Evolutionary conservation across 1,140 invertebrate genomes (phyloP).

Genomic region (Medauroidea extradentata): DNA sequence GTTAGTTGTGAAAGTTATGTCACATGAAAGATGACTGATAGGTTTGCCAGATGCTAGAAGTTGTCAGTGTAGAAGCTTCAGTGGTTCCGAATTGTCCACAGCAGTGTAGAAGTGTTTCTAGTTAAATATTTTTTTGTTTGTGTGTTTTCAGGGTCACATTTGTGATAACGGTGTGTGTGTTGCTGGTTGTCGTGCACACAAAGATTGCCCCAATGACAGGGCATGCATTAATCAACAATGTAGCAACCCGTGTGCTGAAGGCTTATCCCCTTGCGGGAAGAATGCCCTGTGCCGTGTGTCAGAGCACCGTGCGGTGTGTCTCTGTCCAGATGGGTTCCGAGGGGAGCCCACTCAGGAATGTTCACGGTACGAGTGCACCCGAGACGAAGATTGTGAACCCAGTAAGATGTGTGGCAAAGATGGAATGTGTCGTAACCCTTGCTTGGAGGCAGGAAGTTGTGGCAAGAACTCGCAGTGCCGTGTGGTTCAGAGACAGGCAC

Average conservation of each 20-base stretch:
- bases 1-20: too few relatives aligned
- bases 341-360: constrained; percentile 72
- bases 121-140: constrained; percentile 13
- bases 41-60: too few relatives aligned
- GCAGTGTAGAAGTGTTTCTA: neutral
- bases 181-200: constrained; percentile 69
- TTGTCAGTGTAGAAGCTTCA: too few relatives aligned
- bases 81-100: too few relatives aligned
- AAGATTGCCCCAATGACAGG: constrained; percentile 73
- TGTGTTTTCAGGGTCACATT: constrained; percentile 49
- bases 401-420: constrained; percentile 70
- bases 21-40: too few relatives aligned
- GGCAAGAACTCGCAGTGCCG: constrained; percentile 82
- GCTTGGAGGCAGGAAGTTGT: constrained; percentile 67
- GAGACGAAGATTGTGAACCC: constrained; percentile 69
- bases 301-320: constrained; percentile 74
- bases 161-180: constrained; percentile 60
- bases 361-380: constrained; percentile 68
- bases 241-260: constrained; percentile 64
- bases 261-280: constrained; percentile 58
- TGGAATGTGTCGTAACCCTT: constrained; percentile 71
- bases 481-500: constrained; percentile 66
- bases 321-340: constrained; percentile 77
- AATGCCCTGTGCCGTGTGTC: constrained; percentile 71
- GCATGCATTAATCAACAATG: constrained; percentile 73